Evolutionary conservation across 1,140 invertebrate species (phyloP).

Genomic region (Pseudobourletiella spinata): DNA sequence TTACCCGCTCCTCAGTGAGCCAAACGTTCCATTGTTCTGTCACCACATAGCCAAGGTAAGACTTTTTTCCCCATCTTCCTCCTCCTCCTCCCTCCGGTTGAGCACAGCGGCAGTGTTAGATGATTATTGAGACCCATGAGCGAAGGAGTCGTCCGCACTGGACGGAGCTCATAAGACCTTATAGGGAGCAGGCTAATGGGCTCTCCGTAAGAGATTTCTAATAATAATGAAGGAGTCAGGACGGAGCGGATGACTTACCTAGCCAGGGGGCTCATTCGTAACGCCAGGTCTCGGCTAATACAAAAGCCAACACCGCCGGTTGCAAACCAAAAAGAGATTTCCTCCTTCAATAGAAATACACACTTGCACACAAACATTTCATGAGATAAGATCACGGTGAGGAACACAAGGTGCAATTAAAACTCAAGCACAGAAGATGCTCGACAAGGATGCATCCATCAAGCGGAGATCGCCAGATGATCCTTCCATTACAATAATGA

Average conservation of each 20-base stretch:
- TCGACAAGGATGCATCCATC: too few species aligned
- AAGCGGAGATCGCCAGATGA: too few species aligned
- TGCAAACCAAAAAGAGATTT: constrained; percentile 94
- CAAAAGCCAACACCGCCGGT: constrained; percentile 97
- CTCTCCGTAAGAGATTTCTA: too few species aligned
- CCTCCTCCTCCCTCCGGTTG: too few species aligned
- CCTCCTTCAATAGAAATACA: constrained; percentile 61
- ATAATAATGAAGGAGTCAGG: too few species aligned
- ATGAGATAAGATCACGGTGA: background rate
- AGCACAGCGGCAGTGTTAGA: background rate
- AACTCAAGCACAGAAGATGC: background rate
- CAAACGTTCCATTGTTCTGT: too few species aligned
- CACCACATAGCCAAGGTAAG: background rate
- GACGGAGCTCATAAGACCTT: too few species aligned
- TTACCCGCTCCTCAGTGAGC: background rate
- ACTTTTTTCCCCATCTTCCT: background rate
- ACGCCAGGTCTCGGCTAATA: constrained; percentile 78
- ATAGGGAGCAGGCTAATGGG: too few species aligned
- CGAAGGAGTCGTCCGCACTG: too few species aligned
- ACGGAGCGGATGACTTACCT: constrained; percentile 54
- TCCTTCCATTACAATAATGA: too few species aligned
- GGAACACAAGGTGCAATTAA: background rate
- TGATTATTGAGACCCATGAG: too few species aligned
- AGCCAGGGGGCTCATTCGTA: constrained; percentile 90
- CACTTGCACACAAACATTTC: constrained; percentile 39